Evolutionary conservation across 2,888 invertebrate species (phyloP).

Genomic region (Pollenia amentaria): DNA sequence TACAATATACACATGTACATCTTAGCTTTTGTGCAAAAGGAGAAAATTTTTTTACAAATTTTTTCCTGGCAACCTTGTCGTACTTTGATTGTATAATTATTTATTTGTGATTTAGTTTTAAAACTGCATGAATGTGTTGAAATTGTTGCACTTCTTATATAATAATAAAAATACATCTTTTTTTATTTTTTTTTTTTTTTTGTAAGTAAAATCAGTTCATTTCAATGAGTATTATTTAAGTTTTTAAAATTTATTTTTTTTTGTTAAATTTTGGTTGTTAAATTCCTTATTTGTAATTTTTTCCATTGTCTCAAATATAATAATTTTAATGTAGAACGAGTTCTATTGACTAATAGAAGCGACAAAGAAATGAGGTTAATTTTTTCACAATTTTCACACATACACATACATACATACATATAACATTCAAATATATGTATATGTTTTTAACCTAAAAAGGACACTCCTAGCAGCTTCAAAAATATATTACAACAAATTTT

Average conservation of each 20-base stretch:
- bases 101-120: not conserved
- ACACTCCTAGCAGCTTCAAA: conserved; percentile 29
- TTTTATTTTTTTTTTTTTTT: conserved; percentile 13
- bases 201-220: not conserved
- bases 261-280: not conserved
- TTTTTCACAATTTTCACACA: conserved; percentile 44
- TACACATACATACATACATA: conserved; percentile 1
- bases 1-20: too few species aligned
- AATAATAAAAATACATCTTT: conserved; percentile 15
- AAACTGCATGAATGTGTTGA: not conserved
- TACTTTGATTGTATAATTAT: conserved; percentile 12
- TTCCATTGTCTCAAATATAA: conserved; percentile 12
- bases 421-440: conserved; percentile 34
- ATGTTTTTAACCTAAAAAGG: conserved; percentile 27
- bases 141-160: conserved; percentile 59
- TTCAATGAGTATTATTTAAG: not conserved
- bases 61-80: not conserved
- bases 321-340: conserved; percentile 30
- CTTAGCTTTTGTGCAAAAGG: too few species aligned
- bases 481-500: not conserved
- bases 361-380: conserved; percentile 66
- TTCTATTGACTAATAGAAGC: conserved; percentile 32
- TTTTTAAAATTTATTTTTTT: conserved; percentile 13
- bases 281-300: not conserved
- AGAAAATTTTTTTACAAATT: not conserved